Evolutionary conservation across 2,797 vertebrate genomes (phyloP).

Genomic region (Pitangus sulphuratus): DNA sequence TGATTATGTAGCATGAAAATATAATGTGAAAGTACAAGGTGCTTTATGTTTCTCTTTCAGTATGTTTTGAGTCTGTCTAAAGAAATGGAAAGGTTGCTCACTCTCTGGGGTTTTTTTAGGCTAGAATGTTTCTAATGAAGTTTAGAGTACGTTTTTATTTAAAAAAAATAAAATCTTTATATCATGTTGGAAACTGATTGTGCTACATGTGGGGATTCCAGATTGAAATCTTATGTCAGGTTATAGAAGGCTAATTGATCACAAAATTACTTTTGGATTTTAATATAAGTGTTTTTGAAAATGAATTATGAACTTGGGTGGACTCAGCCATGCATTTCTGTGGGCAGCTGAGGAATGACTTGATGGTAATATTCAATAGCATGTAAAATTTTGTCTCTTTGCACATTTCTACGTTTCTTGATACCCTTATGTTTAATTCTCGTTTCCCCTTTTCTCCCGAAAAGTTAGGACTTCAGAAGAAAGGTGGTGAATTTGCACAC

Average conservation of each 20-base stretch:
- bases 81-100: background rate
- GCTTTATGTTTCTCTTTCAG: background rate
- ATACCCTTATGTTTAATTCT: background rate
- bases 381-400: background rate
- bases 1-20: background rate
- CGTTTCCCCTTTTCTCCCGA: conserved; percentile 42
- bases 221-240: background rate
- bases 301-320: background rate
- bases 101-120: background rate
- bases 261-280: background rate
- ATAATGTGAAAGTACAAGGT: background rate
- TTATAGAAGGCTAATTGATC: background rate
- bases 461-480: background rate
- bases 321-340: background rate
- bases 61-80: background rate
- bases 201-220: background rate
- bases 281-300: background rate
- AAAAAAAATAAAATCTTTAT: background rate
- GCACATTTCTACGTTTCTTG: background rate
- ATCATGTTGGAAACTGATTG: background rate
- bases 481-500: conserved; percentile 21
- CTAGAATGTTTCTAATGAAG: background rate
- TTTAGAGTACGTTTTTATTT: background rate
- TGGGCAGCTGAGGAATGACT: background rate
- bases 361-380: background rate